Evolutionary conservation across 1,140 invertebrate species (phyloP), one percentile per base, ranked within the genome.

Genomic region (Neomicropteryx cornuta): DNA sequence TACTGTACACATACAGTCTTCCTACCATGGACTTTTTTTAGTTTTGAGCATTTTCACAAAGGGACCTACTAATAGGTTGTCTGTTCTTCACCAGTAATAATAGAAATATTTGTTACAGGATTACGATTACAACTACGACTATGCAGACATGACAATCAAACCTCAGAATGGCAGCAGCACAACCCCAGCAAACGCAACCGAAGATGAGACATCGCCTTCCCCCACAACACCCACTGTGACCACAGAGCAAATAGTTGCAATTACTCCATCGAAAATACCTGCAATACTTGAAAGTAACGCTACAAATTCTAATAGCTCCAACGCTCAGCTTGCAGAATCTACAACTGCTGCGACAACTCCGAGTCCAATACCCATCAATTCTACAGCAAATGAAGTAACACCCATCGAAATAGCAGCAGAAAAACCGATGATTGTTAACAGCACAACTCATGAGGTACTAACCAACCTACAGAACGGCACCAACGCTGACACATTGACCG

Each of bases 81-180:
- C n/a, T n/a, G n/a, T n/a, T n/a, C n/a, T n/a, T n/a, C n/a, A n/a
- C n/a, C n/a, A n/a, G n/a, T n/a, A n/a, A n/a, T n/a, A n/a, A n/a
- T n/a, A n/a, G n/a, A n/a, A n/a, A n/a, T n/a, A 24, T 39, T 36
- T 43, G 18, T 70, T 66, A 11, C 53, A 75, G 71, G 70, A 73
- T 54, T 73, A 73, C 41, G 71, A 73, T 47, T 75, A 75, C 45
- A 66, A 63, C 18, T 75, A 75, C 43, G 72, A 75, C 53, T 72
- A 73, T 46, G 65, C 70, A 16, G 71, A 73, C 45, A 66, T 75
- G 49, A 75, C 72, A 20, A 63, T 75, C 36, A 75, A 72, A 60
- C 72, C 72, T 21, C 52, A 54, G 29, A 55, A 55, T 43, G 48
- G 53, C 40, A 60, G 60, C 27, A 56, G 62, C 38, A 52, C 58